Percentiles rank a stretch among this genome's conserved stretches.
These are phyloP conservation scores for Hippoglossus hippoglossus DNA, from an alignment of 2,797 vertebrate genomes.

Conservation along the genomic window DNA sequence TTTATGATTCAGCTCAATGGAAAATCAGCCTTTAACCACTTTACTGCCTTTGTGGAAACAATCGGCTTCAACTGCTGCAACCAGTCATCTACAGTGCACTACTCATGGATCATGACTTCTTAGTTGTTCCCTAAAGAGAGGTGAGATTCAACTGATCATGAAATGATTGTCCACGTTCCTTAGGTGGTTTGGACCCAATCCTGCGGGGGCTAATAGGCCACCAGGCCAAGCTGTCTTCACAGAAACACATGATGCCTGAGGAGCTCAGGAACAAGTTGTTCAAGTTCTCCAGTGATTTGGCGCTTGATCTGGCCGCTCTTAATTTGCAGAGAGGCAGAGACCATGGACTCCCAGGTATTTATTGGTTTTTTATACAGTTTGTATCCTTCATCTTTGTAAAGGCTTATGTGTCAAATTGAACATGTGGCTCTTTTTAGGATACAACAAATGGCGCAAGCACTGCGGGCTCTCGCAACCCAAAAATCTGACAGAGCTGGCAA, in stretches of 20 bases:
- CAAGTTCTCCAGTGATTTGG: conserved; percentile 57
- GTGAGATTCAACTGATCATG: not conserved
- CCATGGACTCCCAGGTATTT: conserved; percentile 88
- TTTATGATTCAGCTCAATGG: too few relatives aligned
- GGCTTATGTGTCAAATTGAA: not conserved
- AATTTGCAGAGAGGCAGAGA: conserved; percentile 91
- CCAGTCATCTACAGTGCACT: too few relatives aligned
- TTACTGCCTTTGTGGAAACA: too few relatives aligned
- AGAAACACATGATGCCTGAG: conserved; percentile 70
- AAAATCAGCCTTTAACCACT: too few relatives aligned
- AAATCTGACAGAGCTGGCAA: conserved; percentile 67
- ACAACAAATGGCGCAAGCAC: conserved; percentile 89
- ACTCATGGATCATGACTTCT: not conserved
- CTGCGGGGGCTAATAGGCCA: conserved; percentile 76
- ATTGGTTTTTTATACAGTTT: not conserved
- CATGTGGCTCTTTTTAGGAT: conserved; percentile 78
- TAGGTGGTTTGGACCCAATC: conserved; percentile 83
- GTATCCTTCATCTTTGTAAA: not conserved
- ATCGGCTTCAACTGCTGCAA: too few relatives aligned
- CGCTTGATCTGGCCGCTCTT: conserved; percentile 87
- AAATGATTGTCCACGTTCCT: not conserved
- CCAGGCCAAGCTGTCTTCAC: conserved; percentile 77
- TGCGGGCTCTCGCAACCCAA: conserved; percentile 87
- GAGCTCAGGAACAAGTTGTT: conserved; percentile 81
- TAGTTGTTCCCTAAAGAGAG: not conserved